phyloP scores from a whole-genome alignment of 2,888 invertebrate genomes.

The Synanthedon myopaeformis region DNA sequence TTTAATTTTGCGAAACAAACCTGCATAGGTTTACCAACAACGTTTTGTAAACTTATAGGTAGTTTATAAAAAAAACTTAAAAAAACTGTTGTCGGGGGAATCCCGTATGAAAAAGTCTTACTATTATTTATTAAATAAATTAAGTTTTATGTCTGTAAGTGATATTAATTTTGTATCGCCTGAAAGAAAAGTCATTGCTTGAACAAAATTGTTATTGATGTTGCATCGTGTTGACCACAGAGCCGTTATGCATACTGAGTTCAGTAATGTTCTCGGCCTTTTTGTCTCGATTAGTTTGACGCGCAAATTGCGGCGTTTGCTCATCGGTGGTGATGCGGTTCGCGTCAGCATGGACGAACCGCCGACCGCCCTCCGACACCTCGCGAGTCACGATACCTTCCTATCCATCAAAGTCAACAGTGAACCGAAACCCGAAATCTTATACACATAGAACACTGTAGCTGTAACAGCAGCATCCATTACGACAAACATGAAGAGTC shows the following conservation, averaged over 20 bases:
- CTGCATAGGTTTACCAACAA: too few relatives aligned
- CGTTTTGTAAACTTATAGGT: too few relatives aligned
- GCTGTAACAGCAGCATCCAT: background rate
- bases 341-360: conserved; percentile 6
- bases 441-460: too few relatives aligned
- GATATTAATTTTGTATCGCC: too few relatives aligned
- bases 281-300: conserved; percentile 27
- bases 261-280: conserved; percentile 18
- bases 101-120: too few relatives aligned
- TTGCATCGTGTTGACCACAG: background rate
- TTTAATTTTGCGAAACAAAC: too few relatives aligned
- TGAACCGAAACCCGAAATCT: background rate
- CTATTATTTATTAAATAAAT: too few relatives aligned
- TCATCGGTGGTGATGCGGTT: conserved; percentile 11
- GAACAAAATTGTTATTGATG: background rate
- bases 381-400: conserved; percentile 22
- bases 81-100: too few relatives aligned
- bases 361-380: conserved; percentile 11
- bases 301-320: conserved; percentile 29
- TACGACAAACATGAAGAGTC: background rate
- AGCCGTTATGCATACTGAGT: conserved; percentile 8
- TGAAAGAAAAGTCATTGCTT: too few relatives aligned
- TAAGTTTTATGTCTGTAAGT: too few relatives aligned
- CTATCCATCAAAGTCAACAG: conserved; percentile 44
- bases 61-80: too few relatives aligned